Conservation (phyloP, 1,140 invertebrate genomes). For the Thaumetopoea pityocampa region DNA sequence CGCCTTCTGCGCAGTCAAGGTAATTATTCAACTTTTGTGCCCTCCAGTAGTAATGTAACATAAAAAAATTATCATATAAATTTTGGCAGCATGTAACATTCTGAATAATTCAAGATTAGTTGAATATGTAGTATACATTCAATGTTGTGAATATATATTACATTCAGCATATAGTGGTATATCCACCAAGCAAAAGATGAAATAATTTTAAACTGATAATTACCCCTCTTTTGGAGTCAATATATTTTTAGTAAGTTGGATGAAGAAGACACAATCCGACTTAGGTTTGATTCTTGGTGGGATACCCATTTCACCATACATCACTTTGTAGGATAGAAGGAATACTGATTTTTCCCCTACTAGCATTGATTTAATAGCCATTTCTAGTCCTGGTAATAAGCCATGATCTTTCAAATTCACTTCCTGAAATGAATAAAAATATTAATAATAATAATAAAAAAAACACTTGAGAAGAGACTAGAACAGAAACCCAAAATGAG, state of each 20-base stretch:
- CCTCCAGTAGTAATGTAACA: too few species aligned
- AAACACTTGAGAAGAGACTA: conserved; percentile 1
- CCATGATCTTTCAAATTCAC: conserved; percentile 57
- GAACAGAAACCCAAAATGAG: neutral
- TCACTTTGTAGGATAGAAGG: conserved; percentile 56
- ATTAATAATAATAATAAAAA: conserved; percentile 2
- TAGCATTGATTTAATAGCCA: conserved; percentile 60
- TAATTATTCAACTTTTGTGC: too few species aligned
- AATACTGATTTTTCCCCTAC: conserved; percentile 66
- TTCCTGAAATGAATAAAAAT: conserved; percentile 36
- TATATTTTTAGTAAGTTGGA: conserved; percentile 53
- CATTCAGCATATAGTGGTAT: too few species aligned
- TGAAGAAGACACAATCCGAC: conserved; percentile 61
- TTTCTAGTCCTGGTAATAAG: conserved; percentile 55
- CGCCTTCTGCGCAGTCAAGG: too few species aligned
- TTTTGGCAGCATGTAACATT: too few species aligned
- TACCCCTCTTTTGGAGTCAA: conserved; percentile 50
- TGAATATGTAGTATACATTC: too few species aligned
- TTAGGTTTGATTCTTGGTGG: conserved; percentile 61
- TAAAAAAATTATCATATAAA: too few species aligned
- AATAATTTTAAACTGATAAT: conserved; percentile 15
- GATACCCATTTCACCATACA: conserved; percentile 69
- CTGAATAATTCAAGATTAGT: too few species aligned
- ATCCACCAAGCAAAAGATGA: too few species aligned
- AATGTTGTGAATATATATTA: too few species aligned